Evolutionary conservation across 2,113 vertebrate genomes (phyloP).

Genomic region (Gymnocephalus cernua): DNA sequence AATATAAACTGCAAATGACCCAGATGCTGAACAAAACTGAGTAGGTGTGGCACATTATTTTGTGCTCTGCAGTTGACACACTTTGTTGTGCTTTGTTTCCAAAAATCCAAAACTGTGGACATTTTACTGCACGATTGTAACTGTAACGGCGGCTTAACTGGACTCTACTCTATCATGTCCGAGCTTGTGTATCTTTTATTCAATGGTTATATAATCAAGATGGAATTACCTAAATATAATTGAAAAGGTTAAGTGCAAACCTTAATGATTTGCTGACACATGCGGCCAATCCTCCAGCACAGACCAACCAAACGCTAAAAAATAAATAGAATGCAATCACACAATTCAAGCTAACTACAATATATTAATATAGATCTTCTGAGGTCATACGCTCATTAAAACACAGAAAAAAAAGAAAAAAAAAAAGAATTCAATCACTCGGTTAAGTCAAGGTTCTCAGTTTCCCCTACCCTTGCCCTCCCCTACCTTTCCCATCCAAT

Average conservation of each 20-base stretch:
- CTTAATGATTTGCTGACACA: slow-evolving; percentile 72
- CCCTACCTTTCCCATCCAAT: slow-evolving; percentile 44
- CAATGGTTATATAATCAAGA: slow-evolving; percentile 76
- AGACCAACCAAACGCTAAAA: slow-evolving; percentile 83
- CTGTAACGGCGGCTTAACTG: slow-evolving; percentile 57
- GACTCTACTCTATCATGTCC: slow-evolving; percentile 67
- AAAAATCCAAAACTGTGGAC: slow-evolving; percentile 44
- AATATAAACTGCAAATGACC: slow-evolving; percentile 66
- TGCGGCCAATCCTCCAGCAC: slow-evolving; percentile 85
- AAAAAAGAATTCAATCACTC: slow-evolving; percentile 78
- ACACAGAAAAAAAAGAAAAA: slow-evolving; percentile 61
- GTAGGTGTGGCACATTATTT: slow-evolving; percentile 43
- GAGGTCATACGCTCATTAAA: slow-evolving; percentile 85
- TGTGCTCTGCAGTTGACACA: slow-evolving; percentile 70
- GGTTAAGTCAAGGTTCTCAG: slow-evolving; percentile 75
- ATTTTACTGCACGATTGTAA: slow-evolving; percentile 51
- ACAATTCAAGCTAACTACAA: slow-evolving; percentile 90
- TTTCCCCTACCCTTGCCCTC: slow-evolving; percentile 46
- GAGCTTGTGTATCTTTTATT: slow-evolving; percentile 61
- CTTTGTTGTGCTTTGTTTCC: slow-evolving; percentile 74
- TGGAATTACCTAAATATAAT: slow-evolving; percentile 77
- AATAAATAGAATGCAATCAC: slow-evolving; percentile 88
- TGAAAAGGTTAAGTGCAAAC: slow-evolving; percentile 72
- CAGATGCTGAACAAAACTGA: slow-evolving; percentile 74
- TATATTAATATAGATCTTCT: slow-evolving; percentile 93